Evolutionary conservation across 1,140 invertebrate species (phyloP).

Genomic region (Leguminivora glycinivorella): DNA sequence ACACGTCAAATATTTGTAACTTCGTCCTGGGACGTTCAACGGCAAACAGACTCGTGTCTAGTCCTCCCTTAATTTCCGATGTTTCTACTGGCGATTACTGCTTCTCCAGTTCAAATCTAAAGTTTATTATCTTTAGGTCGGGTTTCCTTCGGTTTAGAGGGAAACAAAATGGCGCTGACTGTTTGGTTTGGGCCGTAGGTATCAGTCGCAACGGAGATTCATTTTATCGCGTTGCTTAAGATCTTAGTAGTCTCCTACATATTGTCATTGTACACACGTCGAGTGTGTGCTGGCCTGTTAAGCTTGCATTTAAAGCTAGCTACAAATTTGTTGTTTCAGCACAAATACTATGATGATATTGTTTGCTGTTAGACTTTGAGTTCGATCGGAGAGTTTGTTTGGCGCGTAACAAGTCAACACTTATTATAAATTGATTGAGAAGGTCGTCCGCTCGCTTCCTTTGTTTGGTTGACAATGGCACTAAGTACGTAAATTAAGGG

Average conservation of each 20-base stretch:
- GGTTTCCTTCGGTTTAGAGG: conserved; percentile 48
- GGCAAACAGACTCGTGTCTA: conserved; percentile 77
- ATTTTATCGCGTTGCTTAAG: conserved; percentile 78
- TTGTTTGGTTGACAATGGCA: conserved; percentile 21
- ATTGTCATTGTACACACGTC: conserved; percentile 74
- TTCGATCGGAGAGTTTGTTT: conserved; percentile 74
- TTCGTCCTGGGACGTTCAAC: conserved; percentile 77
- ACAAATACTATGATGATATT: conserved; percentile 77
- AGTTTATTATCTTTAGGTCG: conserved; percentile 45
- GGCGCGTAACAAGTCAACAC: conserved; percentile 59
- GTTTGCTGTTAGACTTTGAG: conserved; percentile 75
- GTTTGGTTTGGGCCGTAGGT: conserved; percentile 74
- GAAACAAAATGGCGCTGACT: conserved; percentile 78
- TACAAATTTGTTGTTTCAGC: conserved; percentile 78
- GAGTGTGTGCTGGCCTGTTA: conserved; percentile 72
- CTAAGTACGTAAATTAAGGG: neutral
- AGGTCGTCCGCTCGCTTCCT: conserved; percentile 36
- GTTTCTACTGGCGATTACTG: conserved; percentile 55
- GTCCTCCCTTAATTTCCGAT: conserved; percentile 78
- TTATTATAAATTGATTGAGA: conserved; percentile 64
- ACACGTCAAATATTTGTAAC: conserved; percentile 79
- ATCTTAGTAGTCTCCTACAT: conserved; percentile 72
- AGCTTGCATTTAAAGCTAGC: conserved; percentile 75
- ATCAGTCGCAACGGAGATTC: conserved; percentile 78
- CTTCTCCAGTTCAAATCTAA: conserved; percentile 48